Evolutionary conservation across 2,113 vertebrate species (phyloP).

Genomic region (Coptodon bakossiorum): DNA sequence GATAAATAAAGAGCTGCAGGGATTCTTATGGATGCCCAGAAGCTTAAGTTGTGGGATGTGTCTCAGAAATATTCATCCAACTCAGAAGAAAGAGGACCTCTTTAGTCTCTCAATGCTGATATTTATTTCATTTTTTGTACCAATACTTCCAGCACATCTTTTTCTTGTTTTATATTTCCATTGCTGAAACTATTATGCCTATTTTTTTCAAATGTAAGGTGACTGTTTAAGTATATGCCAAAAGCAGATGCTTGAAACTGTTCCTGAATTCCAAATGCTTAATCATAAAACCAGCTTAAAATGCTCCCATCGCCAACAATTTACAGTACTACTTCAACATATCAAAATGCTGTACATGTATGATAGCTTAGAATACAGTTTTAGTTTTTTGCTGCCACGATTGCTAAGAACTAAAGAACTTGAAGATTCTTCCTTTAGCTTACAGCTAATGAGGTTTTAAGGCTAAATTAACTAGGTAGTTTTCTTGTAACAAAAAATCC

Average conservation of each 20-base stretch:
- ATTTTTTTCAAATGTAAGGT: background rate
- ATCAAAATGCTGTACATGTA: constrained; percentile 25
- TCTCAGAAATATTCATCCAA: background rate
- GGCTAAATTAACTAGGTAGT: background rate
- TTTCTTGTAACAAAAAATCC: constrained; percentile 45
- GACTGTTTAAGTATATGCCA: constrained; percentile 12
- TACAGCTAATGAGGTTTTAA: background rate
- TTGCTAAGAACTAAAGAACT: background rate
- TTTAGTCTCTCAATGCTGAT: constrained; percentile 21
- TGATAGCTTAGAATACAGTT: background rate
- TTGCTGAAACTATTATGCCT: constrained; percentile 15
- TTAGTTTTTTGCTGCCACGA: background rate
- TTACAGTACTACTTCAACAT: constrained; percentile 27
- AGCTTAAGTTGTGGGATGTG: background rate
- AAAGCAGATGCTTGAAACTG: background rate
- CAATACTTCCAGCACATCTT: background rate
- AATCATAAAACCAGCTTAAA: background rate
- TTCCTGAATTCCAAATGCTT: background rate
- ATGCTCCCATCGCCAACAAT: background rate
- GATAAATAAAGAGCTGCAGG: constrained; percentile 12
- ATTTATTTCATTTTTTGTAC: constrained; percentile 37
- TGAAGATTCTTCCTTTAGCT: background rate
- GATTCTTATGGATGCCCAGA: background rate
- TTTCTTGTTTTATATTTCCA: constrained; percentile 13
- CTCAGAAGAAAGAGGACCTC: background rate